Base-by-base conservation (phyloP, 2,888 invertebrate genomes). In the Drosophila birchii region DNA sequence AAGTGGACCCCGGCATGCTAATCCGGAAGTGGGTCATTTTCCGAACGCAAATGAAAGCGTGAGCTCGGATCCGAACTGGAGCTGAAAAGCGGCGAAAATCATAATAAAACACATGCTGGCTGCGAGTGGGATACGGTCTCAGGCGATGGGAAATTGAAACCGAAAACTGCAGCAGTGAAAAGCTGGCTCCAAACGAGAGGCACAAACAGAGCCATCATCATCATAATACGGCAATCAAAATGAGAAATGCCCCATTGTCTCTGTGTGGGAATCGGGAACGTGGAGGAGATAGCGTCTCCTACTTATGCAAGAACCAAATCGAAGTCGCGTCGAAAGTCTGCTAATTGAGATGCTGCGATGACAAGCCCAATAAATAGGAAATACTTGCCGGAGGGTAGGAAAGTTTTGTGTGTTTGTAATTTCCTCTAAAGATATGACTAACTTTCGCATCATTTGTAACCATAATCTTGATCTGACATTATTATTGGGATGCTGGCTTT, bases 11-110 rank as follows among this genome's bases (percentile, higher is more conserved):
- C 38, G 64, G 73, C 81, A 75, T 86, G 80, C 79, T 84, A 84
- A 84, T 84, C 86, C 84, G 84, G 84, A 84, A 84, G 84, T 83
- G 84, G 88, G 84, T 84, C 84, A 83, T 84, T 84, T 84, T 88
- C 86, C 84, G 58, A 88, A 86, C 80, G 81, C 84, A 86, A 84
- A 86, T 83, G 86, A 84, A 88, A 84, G 84, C 84, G 80, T 73
- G 74, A 56, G 72, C 61, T 57, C 63, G 23, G 16, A 12, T 1
- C 51, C 64, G 51, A 44, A 44, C 20, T 39, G 55, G 32, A 26
- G 44, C 45, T 41, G 39, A 44, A 79, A 78, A 71, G 63, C 86
- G 71, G 77, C 75, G 73, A 80, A 80, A 88, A 82, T 86, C 80
- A 54, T 44, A 71, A 74, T 61, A 58, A 68, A 75, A 60, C 76